Evolutionary conservation across 1,140 invertebrate species (phyloP).

Genomic region (Oncopodura yosiiana): DNA sequence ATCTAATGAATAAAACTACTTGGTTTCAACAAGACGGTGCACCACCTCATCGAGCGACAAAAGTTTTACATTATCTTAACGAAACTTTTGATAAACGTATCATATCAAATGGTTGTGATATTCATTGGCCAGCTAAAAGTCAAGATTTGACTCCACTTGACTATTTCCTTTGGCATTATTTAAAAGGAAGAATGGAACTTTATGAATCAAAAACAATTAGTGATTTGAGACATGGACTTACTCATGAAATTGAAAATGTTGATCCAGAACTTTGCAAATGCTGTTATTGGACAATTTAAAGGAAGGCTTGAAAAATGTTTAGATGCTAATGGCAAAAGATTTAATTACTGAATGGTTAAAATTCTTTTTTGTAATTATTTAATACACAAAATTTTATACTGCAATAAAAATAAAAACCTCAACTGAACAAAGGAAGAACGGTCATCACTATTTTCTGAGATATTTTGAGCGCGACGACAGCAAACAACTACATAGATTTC

Average conservation of each 20-base stretch:
- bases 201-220: neutral
- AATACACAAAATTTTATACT: too few species aligned
- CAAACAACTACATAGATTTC: too few species aligned
- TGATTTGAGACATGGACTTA: constrained; percentile 8
- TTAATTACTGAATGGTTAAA: too few species aligned
- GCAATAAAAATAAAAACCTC: too few species aligned
- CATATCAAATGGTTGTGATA: constrained; percentile 16
- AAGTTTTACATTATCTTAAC: constrained; percentile 11
- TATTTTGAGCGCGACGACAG: too few species aligned
- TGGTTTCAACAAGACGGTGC: constrained; percentile 34
- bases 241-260: constrained; percentile 8
- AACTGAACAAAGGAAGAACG: too few species aligned
- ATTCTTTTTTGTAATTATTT: too few species aligned
- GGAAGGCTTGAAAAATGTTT: constrained; percentile 17
- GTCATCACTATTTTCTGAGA: too few species aligned
- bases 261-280: constrained; percentile 3
- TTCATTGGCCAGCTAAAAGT: constrained; percentile 24
- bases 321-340: constrained; percentile 17
- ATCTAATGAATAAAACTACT: too few species aligned
- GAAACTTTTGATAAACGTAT: constrained; percentile 16
- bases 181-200: constrained; percentile 13
- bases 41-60: constrained; percentile 17
- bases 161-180: constrained; percentile 31
- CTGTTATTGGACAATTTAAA: constrained; percentile 10
- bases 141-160: constrained; percentile 34